Base-by-base conservation (phyloP, 53 echinoderm and acorn worm genomes). In the Patiria pectinifera region DNA sequence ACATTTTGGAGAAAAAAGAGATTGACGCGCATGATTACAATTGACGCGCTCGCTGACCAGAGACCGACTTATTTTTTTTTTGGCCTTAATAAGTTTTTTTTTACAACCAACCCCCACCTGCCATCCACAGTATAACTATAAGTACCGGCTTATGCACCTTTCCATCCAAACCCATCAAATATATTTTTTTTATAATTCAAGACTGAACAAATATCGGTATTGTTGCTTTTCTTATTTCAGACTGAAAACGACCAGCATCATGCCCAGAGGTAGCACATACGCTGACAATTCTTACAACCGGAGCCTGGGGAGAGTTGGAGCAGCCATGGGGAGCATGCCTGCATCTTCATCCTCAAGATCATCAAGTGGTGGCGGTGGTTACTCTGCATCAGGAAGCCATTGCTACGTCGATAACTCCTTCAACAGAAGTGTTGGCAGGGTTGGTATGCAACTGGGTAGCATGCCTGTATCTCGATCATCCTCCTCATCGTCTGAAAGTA, bases 351-450 rank as follows among this genome's bases (percentile, higher is more conserved):
- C 72, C 21, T 58, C 62, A 19, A 26, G 77, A 26, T 91, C 82
- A 48, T 82, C 69, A 15, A 59, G 81, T 13, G 70, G 63, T 24
- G 46, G 81, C 61, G 23, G 61, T 63, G 82, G 80, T 44, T 18
- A 7, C 80, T 77, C 78, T 22, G 43, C 86, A 86, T 72, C 93
- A 19, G 80, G 84, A 59, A 16, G 48, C 13, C 69, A 69, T 12
- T 84, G 84, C 45, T 91, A 91, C 21, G 94, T 86, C 11, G 94
- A 94, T 48, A 94, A 94, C 45, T 9, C 94, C 48, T 85, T 78
- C 80, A 94, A 91, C 81, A 74, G 94, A 21, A 80, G 85, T 62
- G 46, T 83, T 18, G 87, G 91, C 45, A 85, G 91, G 63, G 94
- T 86, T 80, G 91, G 91, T 11, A 58, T 62, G 58, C 86, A 86